Base-by-base conservation (phyloP, 2,888 invertebrate genomes). In the Halictus quadricinctus region DNA sequence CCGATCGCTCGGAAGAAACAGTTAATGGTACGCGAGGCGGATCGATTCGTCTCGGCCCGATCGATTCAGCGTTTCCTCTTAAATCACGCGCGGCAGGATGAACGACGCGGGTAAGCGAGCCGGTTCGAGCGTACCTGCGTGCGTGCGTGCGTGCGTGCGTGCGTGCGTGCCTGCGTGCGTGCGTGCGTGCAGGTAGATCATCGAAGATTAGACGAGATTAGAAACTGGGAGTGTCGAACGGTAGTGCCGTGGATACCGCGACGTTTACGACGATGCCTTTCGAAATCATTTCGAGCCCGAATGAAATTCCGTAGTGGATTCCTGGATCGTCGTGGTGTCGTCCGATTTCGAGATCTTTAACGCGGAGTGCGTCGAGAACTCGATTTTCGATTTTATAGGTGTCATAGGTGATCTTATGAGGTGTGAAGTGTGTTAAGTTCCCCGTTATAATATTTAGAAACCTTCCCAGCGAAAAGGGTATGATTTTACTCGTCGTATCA, bases 221-320 rank as follows among this genome's bases (percentile, higher is more conserved):
- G 89, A 89, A 90, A 90, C 88, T 84, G 87, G 90, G 88, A 88
- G 88, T 90, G 88, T 89, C 89, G 89, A 89, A 90, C 89, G 88
- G 91, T 90, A 91, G 91, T 90, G 75, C 72, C 64, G 72, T 43
- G 78, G 72, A 75, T 79, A 58, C 72, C 70, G 75, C 77, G 79
- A 79, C 87, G 80, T 87, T 87, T 84, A 87, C 84, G 84, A 76
- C 70, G 84, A 77, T 43, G 69, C n/a, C 21, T 87, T 87, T 87
- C 83, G 87, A 87, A 87, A 87, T 83, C 84, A 48, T 69, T 70
- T 72, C 41, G 60, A 79, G 58, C 72, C 48, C 60, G 60, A 64
- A 64, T 64, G 72, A 76, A 78, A 50, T 74, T 70, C 60, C 50
- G 25, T 76, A 43, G 7, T 70, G 25, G 25, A 76, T 80, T 80